Evolutionary conservation across 2,797 vertebrate genomes (phyloP).

Genomic region (Pantherophis vulpinus): DNA sequence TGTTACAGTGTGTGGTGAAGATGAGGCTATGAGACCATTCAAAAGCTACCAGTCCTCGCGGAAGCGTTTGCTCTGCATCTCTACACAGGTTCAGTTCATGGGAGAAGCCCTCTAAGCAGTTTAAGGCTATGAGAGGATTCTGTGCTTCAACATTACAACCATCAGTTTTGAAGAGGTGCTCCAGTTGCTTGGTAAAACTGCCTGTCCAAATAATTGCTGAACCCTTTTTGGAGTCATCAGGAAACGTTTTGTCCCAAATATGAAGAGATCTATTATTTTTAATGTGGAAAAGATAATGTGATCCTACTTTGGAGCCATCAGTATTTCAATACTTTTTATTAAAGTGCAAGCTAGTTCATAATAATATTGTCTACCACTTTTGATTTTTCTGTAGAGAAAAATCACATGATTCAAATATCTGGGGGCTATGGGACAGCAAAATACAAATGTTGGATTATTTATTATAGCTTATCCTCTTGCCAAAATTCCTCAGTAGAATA

Average conservation of each 20-base stretch:
- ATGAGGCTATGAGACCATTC: neutral
- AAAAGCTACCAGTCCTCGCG: neutral
- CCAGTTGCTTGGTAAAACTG: neutral
- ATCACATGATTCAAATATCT: neutral
- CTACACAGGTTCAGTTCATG: neutral
- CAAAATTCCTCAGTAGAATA: neutral
- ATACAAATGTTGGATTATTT: neutral
- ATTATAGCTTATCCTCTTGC: neutral
- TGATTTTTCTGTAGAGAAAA: neutral
- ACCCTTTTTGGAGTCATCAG: neutral
- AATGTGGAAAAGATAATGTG: neutral
- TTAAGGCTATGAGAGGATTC: neutral
- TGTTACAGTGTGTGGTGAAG: neutral
- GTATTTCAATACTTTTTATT: constrained; percentile 28
- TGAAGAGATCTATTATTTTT: neutral
- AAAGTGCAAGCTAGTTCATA: neutral
- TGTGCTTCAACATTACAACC: neutral
- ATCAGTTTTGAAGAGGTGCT: neutral
- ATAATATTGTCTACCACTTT: neutral
- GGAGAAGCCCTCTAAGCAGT: neutral
- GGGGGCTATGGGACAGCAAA: neutral
- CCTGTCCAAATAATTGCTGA: neutral
- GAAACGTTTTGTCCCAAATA: neutral
- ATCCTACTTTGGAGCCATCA: neutral
- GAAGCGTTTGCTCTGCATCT: neutral